phyloP scores from a whole-genome alignment of 2,888 invertebrate species.

The Stenichneumon culpator region DNA sequence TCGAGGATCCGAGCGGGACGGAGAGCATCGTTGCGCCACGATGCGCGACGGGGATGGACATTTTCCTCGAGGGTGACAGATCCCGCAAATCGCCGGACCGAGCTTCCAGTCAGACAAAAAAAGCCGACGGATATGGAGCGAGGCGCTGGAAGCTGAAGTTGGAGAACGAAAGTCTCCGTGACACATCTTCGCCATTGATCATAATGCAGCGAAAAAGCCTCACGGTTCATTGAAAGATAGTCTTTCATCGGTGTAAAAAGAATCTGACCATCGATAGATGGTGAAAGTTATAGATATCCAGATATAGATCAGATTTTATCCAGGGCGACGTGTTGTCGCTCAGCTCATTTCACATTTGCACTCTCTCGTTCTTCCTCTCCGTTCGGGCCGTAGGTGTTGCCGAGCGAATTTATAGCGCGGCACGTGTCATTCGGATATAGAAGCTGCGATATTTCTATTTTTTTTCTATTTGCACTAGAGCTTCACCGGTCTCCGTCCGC shows the following conservation, averaged over 20 bases:
- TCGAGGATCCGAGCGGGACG: slow-evolving; percentile 24
- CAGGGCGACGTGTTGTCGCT: slow-evolving; percentile 6
- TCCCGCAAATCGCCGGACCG: background rate
- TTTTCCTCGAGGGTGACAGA: slow-evolving; percentile 3
- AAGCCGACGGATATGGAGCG: slow-evolving; percentile 2
- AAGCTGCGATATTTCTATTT: slow-evolving; percentile 66
- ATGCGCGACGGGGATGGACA: background rate
- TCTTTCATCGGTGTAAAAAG: too few species aligned
- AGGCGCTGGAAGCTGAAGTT: background rate
- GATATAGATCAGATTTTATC: slow-evolving; percentile 44
- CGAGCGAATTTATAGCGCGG: slow-evolving; percentile 66
- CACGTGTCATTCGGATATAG: slow-evolving; percentile 65
- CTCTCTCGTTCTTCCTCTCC: background rate
- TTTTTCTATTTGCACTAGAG: slow-evolving; percentile 68
- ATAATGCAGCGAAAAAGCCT: background rate
- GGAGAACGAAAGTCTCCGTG: background rate
- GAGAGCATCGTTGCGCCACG: slow-evolving; percentile 22
- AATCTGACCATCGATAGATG: slow-evolving; percentile 25
- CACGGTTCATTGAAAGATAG: background rate
- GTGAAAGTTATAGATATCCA: background rate
- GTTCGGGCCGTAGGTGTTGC: slow-evolving; percentile 30
- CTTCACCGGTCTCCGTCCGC: slow-evolving; percentile 23
- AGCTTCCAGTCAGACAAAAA: background rate
- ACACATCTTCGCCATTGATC: background rate
- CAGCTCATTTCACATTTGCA: slow-evolving; percentile 37